Evolutionary conservation across 2,888 invertebrate genomes (phyloP), one percentile per base, ranked within the genome.

Genomic region (Plagodis pulveraria): DNA sequence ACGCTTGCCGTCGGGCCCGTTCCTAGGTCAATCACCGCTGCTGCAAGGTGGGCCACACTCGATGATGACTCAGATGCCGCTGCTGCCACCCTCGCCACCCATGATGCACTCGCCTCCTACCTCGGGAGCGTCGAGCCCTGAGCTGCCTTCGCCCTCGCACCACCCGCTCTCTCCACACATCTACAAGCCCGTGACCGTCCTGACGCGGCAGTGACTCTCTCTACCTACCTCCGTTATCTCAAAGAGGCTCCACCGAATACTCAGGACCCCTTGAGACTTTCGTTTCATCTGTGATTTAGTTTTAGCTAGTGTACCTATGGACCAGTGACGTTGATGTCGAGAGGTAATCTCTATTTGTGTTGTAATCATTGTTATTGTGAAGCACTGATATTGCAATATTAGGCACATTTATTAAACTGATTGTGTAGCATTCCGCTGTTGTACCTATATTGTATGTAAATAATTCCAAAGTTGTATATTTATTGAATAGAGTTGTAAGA

Each of bases 131-230:
- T 87, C 90, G 41, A 89, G 89, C 66, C 89, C 91, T 33, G 91
- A 91, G 70, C 82, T 90, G 65, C 86, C 87, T 0, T 81, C 87
- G 32, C 83, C 87, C 6, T 80, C 86, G 57, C 88, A 87, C 62
- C 91, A 87, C 70, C 80, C 87, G 0, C 82, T 88, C n/a, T 69
- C 91, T 58, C 84, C 87, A 0, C 91, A 94, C 69, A 92, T 92
- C 74, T 92, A 84, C 85, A 92, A 94, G 71, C 94, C 94, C 2
- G 85, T 94, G 65, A 93, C 94, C 50, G 93, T 94, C 36, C 89
- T 94, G 36, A 92, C 93, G 62, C 89, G 94, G 73, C 94, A 94
- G 70, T 92, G 87, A 89, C 57, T 64, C 55, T 51, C 41, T 40
- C 32, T 64, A 54, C 50, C 41, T 40, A 32, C 56, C 58, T 50